Evolutionary conservation across 2,888 invertebrate species (phyloP).

Genomic region (Eueremaeus valkanovi): DNA sequence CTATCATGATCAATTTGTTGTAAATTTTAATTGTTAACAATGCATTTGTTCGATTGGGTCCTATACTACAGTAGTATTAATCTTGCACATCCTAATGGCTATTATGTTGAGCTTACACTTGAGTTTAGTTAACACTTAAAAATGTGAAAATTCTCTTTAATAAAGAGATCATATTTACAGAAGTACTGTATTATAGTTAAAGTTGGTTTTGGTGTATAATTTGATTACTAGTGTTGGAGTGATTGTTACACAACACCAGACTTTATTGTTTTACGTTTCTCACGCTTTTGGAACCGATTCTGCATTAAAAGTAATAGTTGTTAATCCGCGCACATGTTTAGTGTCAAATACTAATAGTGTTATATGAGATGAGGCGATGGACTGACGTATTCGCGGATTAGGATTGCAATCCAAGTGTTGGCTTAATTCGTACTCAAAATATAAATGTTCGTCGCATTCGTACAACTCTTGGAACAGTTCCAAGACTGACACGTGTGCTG

Average conservation of each 20-base stretch:
- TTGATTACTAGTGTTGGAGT: background rate
- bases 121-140: too few relatives aligned
- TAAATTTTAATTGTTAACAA: too few relatives aligned
- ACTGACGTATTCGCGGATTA: slow-evolving; percentile 34
- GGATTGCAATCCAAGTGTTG: slow-evolving; percentile 18
- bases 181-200: too few relatives aligned
- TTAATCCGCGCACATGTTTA: slow-evolving; percentile 35
- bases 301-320: background rate
- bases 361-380: slow-evolving; percentile 33
- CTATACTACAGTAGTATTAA: too few relatives aligned
- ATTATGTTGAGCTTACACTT: too few relatives aligned
- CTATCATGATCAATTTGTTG: too few relatives aligned
- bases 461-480: background rate
- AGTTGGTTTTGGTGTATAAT: too few relatives aligned
- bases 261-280: slow-evolving; percentile 19
- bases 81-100: too few relatives aligned
- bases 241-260: slow-evolving; percentile 29
- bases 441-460: background rate
- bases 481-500: slow-evolving; percentile 27
- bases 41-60: too few relatives aligned
- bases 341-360: slow-evolving; percentile 36
- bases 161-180: too few relatives aligned
- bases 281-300: background rate
- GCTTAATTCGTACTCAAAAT: slow-evolving; percentile 22
- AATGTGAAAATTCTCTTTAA: too few relatives aligned